These are phyloP conservation scores for Himalopsyche anomala DNA, from an alignment of 2,888 invertebrate genomes.

Conservation along the genomic window DNA sequence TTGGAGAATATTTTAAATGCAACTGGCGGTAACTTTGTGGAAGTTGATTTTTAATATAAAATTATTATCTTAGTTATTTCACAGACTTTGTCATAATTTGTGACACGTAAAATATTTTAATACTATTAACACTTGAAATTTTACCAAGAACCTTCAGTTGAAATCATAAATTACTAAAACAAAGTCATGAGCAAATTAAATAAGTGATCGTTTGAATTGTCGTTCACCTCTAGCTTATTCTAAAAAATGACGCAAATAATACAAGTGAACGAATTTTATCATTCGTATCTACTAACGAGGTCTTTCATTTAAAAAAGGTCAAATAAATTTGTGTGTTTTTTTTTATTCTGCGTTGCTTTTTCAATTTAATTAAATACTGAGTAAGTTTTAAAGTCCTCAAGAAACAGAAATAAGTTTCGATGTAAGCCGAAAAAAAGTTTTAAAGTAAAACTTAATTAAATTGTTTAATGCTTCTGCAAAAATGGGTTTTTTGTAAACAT, in stretches of 20 bases:
- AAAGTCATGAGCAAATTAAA: not conserved
- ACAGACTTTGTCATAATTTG: too few relatives aligned
- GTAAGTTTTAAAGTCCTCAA: slow-evolving; percentile 35
- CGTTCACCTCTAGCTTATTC: not conserved
- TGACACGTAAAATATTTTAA: too few relatives aligned
- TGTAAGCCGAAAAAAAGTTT: slow-evolving; percentile 34
- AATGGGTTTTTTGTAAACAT: slow-evolving; percentile 27
- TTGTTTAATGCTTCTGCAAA: slow-evolving; percentile 34
- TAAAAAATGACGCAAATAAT: slow-evolving; percentile 26
- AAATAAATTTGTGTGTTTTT: slow-evolving; percentile 37
- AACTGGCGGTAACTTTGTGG: too few relatives aligned
- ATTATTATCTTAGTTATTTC: too few relatives aligned
- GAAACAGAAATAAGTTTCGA: slow-evolving; percentile 28
- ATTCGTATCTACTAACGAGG: slow-evolving; percentile 38
- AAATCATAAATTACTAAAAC: too few relatives aligned
- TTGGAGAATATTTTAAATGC: too few relatives aligned
- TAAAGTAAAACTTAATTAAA: slow-evolving; percentile 39
- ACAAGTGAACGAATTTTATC: slow-evolving; percentile 28
- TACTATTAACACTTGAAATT: too few relatives aligned
- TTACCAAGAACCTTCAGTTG: too few relatives aligned
- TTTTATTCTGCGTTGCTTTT: slow-evolving; percentile 32
- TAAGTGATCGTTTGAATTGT: not conserved
- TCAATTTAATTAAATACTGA: slow-evolving; percentile 41
- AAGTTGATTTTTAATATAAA: too few relatives aligned
- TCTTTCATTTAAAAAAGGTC: slow-evolving; percentile 38